Conservation (phyloP, 2,888 invertebrate genomes). For the Platynereis dumerilii region DNA sequence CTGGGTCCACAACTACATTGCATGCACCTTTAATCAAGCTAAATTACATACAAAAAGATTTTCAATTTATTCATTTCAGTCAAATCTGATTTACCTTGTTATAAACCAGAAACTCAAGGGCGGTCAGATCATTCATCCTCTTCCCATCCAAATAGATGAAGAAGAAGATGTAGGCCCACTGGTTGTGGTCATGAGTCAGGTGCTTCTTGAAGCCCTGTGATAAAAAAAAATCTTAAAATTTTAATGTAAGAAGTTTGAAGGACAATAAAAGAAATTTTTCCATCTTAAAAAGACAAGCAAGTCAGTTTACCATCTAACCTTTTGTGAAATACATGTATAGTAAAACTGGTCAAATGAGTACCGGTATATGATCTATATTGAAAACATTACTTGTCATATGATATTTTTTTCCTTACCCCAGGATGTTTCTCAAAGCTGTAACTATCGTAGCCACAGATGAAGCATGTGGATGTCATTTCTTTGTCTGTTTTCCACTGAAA, state of each 20-base stretch:
- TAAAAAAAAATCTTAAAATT: too few relatives aligned
- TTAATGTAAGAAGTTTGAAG: not conserved
- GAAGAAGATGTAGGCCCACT: constrained; percentile 63
- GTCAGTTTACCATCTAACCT: too few relatives aligned
- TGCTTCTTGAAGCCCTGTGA: constrained; percentile 59
- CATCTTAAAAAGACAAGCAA: too few relatives aligned
- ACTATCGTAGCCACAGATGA: constrained; percentile 58
- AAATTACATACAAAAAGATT: too few relatives aligned
- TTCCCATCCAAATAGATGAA: constrained; percentile 61
- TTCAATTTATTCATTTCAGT: too few relatives aligned
- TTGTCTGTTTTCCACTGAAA: constrained; percentile 30
- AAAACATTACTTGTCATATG: too few relatives aligned
- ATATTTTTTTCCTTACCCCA: constrained; percentile 41
- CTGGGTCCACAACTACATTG: too few relatives aligned
- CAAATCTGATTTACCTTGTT: constrained; percentile 48
- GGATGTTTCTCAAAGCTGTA: constrained; percentile 62
- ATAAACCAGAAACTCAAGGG: constrained; percentile 57
- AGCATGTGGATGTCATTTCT: constrained; percentile 60
- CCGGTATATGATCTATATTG: too few relatives aligned
- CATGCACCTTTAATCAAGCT: too few relatives aligned
- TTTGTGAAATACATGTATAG: not conserved
- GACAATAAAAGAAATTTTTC: not conserved
- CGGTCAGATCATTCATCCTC: constrained; percentile 58
- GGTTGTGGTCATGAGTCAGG: constrained; percentile 60
- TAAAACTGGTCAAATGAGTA: not conserved